These are phyloP conservation scores for Styela plicata DNA, from an alignment of 23 tunicate species.

Conservation along the genomic window DNA sequence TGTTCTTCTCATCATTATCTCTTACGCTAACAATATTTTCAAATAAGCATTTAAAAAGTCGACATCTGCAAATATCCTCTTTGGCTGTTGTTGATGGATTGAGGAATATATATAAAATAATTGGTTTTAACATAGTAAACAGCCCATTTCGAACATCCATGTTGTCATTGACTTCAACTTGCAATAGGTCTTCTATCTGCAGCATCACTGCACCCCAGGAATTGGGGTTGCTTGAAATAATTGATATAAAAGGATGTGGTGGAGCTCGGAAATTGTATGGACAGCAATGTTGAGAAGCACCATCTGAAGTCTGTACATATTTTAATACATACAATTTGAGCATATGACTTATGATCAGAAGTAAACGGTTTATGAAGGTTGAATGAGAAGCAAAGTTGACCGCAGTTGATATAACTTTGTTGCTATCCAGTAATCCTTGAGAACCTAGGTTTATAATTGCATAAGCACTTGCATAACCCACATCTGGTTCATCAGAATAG, in stretches of 20 bases:
- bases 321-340: background rate
- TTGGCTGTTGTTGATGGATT: constrained; percentile 30
- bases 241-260: constrained; percentile 75
- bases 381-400: constrained; percentile 23
- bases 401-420: constrained; percentile 7
- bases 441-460: background rate
- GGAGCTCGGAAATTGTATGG: constrained; percentile 32
- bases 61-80: background rate
- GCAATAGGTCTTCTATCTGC: constrained; percentile 27
- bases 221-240: constrained; percentile 31
- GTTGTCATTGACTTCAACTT: background rate
- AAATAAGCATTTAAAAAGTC: constrained; percentile 20
- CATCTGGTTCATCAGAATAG: background rate
- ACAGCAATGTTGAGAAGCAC: background rate
- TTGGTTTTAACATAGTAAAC: constrained; percentile 30
- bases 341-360: background rate
- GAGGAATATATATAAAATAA: constrained; percentile 28
- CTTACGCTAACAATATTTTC: background rate
- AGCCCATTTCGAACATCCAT: background rate
- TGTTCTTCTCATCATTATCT: background rate
- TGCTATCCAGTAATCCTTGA: constrained; percentile 2
- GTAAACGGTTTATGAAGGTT: background rate
- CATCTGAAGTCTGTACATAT: background rate
- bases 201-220: constrained; percentile 24
- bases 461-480: constrained; percentile 16